Base-by-base conservation (phyloP, 1,140 invertebrate species). In the Aphidius ervi region DNA sequence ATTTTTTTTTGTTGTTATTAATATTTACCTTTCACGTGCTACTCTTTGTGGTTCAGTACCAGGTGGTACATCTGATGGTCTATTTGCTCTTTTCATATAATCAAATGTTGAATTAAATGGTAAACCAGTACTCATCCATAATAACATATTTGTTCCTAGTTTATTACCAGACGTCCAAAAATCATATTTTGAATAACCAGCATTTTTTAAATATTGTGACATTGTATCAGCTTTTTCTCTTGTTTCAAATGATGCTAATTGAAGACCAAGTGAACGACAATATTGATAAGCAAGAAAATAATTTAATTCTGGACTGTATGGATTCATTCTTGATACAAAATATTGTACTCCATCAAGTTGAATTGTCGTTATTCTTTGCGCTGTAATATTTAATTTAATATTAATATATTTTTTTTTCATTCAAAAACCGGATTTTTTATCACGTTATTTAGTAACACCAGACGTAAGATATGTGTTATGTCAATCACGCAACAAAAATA, bases 111-210 rank as follows among this genome's bases (percentile, higher is more conserved):
- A 85, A 76, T 94, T 94, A 80, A 93, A 91, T 43, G 91, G 90
- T 53, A 92, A 75, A 7, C 91, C 92, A 42, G 90, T 91, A 71
- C 90, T 92, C 90, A 93, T 92, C 91, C 91, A 94, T 45, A 93
- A 78, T 77, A 90, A 90, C 88, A 91, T 92, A 69, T 90, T 87
- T 6, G 90, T 91, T 46, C 91, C 92, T 50, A 93, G 79, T 65
- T 89, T 87, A 79, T 94, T 94, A 48, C 92, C 92, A 56, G 91
- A 93, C 61, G 91, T 93, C 91, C 91, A 94, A 77, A 91, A 93
- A 72, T 93, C 89, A 67, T 88, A 90, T 70, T 90, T 89, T 61
- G 86, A 87, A 72, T 90, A 90, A 10, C 88, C 87, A 72, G 90
- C 91, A 77, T 91, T 90, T 65, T 83, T 88, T 42, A 94, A 78